A percentile compares a stretch with the other conserved stretches of the same genome.
These are phyloP conservation scores for Homarus gammarus DNA, from an alignment of 2,888 invertebrate genomes.

Conservation along the genomic window DNA sequence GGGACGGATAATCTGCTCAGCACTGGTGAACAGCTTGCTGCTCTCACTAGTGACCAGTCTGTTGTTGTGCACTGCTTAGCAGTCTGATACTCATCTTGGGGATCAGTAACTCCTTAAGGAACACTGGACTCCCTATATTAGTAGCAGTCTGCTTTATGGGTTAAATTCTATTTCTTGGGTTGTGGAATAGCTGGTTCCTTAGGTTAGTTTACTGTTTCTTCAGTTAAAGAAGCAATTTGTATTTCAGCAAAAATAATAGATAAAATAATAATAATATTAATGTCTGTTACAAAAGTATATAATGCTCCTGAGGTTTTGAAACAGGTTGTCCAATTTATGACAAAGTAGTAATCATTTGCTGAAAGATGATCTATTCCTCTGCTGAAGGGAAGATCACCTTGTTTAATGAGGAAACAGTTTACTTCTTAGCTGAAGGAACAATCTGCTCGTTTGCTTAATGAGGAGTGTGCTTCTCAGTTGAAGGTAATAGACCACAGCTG, in stretches of 20 bases:
- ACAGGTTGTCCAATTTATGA: neutral
- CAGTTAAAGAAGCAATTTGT: slow-evolving; percentile 15
- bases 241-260: neutral
- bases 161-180: slow-evolving; percentile 39
- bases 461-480: slow-evolving; percentile 41
- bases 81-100: slow-evolving; percentile 6
- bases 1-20: slow-evolving; percentile 61
- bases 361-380: neutral
- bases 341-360: neutral
- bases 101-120: slow-evolving; percentile 8
- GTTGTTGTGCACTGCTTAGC: slow-evolving; percentile 37
- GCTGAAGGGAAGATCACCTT: neutral
- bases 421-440: slow-evolving; percentile 2
- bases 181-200: slow-evolving; percentile 47
- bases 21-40: slow-evolving; percentile 28
- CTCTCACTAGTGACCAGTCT: slow-evolving; percentile 17
- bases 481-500: slow-evolving; percentile 22
- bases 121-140: neutral
- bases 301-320: neutral
- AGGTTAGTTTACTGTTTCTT: slow-evolving; percentile 35
- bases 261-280: too few species aligned
- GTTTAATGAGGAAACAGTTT: slow-evolving; percentile 2
- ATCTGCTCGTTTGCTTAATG: slow-evolving; percentile 32
- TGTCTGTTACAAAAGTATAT: neutral
- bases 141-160: slow-evolving; percentile 7